A percentile compares a stretch with the other conserved stretches of the same genome.
Conservation (phyloP, 1,140 invertebrate species). For the Philopotamus ludificatus region DNA sequence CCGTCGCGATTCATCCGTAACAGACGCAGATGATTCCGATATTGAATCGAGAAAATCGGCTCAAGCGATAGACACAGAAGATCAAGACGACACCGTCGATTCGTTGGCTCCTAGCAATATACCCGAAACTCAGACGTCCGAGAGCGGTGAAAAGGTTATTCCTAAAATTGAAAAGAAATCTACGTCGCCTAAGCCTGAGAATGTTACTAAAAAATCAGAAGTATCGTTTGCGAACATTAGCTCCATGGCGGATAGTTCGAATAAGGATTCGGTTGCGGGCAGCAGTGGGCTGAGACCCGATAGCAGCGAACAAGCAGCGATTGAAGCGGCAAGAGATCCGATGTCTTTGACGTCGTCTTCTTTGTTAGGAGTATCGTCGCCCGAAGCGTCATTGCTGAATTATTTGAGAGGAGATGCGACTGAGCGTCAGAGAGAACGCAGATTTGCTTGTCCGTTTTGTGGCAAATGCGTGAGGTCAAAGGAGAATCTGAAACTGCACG, state of each 20-base stretch:
- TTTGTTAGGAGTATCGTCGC: conserved; percentile 50
- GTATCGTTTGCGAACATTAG: conserved; percentile 54
- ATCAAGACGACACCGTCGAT: conserved; percentile 71
- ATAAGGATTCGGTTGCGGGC: conserved; percentile 50
- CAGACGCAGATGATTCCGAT: conserved; percentile 46
- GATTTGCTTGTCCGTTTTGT: conserved; percentile 85
- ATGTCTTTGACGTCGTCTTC: background rate
- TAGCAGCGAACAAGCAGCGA: conserved; percentile 33
- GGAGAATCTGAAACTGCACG: conserved; percentile 85
- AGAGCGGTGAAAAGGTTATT: background rate
- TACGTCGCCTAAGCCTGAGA: conserved; percentile 43
- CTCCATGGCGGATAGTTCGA: conserved; percentile 54
- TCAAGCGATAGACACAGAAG: conserved; percentile 45
- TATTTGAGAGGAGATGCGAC: conserved; percentile 62
- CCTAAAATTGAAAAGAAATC: conserved; percentile 21
- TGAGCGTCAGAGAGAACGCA: conserved; percentile 65
- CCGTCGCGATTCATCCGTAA: conserved; percentile 44
- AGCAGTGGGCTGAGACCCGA: conserved; percentile 43
- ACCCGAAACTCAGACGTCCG: conserved; percentile 11
- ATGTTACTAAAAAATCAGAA: conserved; percentile 23
- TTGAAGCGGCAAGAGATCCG: conserved; percentile 40
- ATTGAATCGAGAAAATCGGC: conserved; percentile 40
- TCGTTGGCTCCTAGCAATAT: conserved; percentile 50
- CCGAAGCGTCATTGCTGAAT: conserved; percentile 64
- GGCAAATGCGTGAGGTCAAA: conserved; percentile 85